Percentiles rank a stretch among this genome's conserved stretches.
These are phyloP conservation scores for Cacatua alba DNA, from an alignment of 2,113 vertebrate species.

Conservation along the genomic window DNA sequence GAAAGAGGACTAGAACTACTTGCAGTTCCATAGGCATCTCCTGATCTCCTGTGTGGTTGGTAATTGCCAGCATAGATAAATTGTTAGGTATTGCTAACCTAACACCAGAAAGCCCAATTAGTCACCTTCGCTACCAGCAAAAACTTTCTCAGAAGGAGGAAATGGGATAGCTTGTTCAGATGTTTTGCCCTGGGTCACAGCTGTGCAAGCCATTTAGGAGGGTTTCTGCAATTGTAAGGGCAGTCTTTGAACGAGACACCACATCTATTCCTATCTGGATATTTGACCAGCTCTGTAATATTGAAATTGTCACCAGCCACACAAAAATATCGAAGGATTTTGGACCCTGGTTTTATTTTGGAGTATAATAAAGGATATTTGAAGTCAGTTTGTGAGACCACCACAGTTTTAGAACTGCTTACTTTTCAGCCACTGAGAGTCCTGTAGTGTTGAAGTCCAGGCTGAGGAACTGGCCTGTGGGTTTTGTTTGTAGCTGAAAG, in stretches of 20 bases:
- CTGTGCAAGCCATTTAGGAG: neutral
- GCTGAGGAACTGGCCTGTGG: neutral
- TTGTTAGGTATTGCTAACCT: neutral
- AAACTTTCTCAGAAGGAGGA: neutral
- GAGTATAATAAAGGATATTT: neutral
- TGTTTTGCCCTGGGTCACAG: neutral
- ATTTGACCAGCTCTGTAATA: neutral
- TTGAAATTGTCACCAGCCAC: fast-evolving
- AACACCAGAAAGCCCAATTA: neutral
- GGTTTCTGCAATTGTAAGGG: neutral
- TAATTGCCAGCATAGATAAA: neutral
- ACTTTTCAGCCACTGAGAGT: neutral
- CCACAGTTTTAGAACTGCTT: neutral
- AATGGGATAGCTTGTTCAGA: neutral
- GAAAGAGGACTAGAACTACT: neutral
- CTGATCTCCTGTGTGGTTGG: neutral
- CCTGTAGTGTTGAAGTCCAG: neutral
- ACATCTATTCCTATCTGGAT: neutral
- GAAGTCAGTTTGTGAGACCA: neutral
- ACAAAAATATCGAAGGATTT: neutral
- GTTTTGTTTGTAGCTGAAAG: neutral
- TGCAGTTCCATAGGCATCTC: neutral
- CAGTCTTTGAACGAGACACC: neutral
- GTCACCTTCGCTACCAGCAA: neutral
- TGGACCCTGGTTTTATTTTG: neutral